Percentiles rank a stretch among this genome's conserved stretches.
These are phyloP conservation scores for Lasaia peninsularis DNA, from an alignment of 1,140 invertebrate genomes.

Conservation along the genomic window DNA sequence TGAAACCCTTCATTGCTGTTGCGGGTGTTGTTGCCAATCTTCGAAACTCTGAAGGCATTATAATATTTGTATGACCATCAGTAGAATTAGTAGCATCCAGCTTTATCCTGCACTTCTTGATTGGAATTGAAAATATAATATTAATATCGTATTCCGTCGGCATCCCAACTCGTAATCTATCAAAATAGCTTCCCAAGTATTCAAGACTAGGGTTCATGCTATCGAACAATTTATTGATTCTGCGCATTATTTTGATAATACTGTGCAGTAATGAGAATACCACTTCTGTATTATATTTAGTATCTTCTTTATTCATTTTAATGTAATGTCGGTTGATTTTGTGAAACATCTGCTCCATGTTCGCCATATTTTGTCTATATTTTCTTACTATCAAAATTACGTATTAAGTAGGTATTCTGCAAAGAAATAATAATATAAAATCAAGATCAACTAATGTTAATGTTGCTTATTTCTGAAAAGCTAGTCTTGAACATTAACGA, in stretches of 20 bases:
- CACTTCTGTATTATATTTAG: conserved; percentile 33
- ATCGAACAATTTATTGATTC: conserved; percentile 33
- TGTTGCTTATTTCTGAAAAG: too few species aligned
- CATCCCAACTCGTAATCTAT: conserved; percentile 41
- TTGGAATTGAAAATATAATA: conserved; percentile 36
- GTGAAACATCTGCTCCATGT: conserved; percentile 33
- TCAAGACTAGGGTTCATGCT: conserved; percentile 41
- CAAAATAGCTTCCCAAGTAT: conserved; percentile 46
- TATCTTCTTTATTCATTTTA: conserved; percentile 33
- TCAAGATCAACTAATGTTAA: too few species aligned
- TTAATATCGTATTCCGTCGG: conserved; percentile 48
- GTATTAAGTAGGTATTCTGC: too few species aligned
- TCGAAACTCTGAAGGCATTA: conserved; percentile 45
- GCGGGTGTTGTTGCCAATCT: conserved; percentile 32
- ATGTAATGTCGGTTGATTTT: conserved; percentile 34
- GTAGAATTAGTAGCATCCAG: conserved; percentile 29
- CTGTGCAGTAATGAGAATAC: conserved; percentile 34
- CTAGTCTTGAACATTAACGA: too few species aligned
- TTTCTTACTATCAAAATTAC: too few species aligned
- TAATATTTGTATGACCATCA: conserved; percentile 33
- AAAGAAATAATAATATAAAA: too few species aligned
- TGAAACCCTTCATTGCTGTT: conserved; percentile 35
- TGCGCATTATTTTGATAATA: conserved; percentile 33
- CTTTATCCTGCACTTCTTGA: conserved; percentile 39
- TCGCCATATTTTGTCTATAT: neutral